Percentiles rank a stretch among this genome's conserved stretches.
phyloP scores from a whole-genome alignment of 2,888 invertebrate genomes.

The Apoda limacodes region DNA sequence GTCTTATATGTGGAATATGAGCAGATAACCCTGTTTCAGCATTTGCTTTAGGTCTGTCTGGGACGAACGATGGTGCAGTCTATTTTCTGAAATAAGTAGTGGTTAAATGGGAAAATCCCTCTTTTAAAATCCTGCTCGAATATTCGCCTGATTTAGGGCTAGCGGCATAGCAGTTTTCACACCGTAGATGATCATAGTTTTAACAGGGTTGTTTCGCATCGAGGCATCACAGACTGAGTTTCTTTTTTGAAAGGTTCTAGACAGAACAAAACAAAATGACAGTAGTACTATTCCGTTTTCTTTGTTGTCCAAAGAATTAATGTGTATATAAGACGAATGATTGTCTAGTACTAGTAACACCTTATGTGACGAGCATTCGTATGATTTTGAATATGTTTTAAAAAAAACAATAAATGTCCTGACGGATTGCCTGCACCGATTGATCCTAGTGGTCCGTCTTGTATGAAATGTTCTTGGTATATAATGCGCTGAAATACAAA shows the following conservation, averaged over 20 bases:
- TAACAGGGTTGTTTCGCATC: slow-evolving; percentile 25
- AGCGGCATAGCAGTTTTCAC: slow-evolving; percentile 19
- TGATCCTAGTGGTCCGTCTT: no score
- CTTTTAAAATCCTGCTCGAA: slow-evolving; percentile 23
- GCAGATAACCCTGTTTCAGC: no score
- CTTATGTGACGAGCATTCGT: slow-evolving; percentile 17
- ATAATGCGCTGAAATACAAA: slow-evolving; percentile 28
- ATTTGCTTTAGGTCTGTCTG: slow-evolving; percentile 22
- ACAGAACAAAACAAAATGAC: slow-evolving; percentile 22
- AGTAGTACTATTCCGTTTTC: slow-evolving; percentile 21
- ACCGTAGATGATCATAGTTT: slow-evolving; percentile 26
- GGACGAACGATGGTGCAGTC: slow-evolving; percentile 26
- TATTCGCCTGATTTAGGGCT: slow-evolving; percentile 21
- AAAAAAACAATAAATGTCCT: slow-evolving; percentile 22
- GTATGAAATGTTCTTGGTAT: no score
- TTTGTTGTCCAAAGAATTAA: slow-evolving; percentile 21
- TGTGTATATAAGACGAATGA: slow-evolving; percentile 23
- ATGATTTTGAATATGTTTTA: slow-evolving; percentile 24
- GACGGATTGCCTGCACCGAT: background rate
- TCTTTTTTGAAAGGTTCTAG: slow-evolving; percentile 24
- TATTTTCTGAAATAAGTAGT: slow-evolving; percentile 21
- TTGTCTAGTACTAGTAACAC: slow-evolving; percentile 25
- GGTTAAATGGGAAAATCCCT: slow-evolving; percentile 23
- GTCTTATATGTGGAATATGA: no score
- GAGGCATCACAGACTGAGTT: slow-evolving; percentile 23